Base-by-base conservation (phyloP, 2,888 invertebrate genomes). In the Amblyjoppa fuscipennis region DNA sequence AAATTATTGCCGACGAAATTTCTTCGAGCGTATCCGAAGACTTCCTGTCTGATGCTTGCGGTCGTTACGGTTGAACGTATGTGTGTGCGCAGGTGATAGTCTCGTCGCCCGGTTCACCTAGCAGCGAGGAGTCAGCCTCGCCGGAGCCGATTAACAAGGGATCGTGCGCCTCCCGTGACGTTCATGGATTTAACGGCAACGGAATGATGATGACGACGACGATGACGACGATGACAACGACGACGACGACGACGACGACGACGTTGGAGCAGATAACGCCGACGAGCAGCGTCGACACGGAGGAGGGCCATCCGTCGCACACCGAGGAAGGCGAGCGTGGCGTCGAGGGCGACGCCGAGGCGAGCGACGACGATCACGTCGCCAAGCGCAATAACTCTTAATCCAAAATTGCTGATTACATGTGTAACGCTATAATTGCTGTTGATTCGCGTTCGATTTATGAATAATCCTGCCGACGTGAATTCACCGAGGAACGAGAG, bases 101-200 rank as follows among this genome's bases (percentile, higher is more conserved):
- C 90, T 96, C 96, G 93, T 97, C 97, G 93, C 97, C 97, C 96
- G 97, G 97, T 95, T 97, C 97, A 94, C 97, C 97, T 96, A 97
- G 97, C 96, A 97, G 97, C 95, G 97, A 97, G 92, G 97, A 97
- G 93, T 97, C 97, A 90, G 97, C 97, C 92, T 97, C 97, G 90
- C 97, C 97, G 90, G 97, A 97, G 92, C 96, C 96, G 88, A 96
- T 96, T 94, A 97, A 96, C 93, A 96, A 96, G 94, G 95, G 83
- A 95, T 94, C 75, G 95, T 95, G 79, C 91, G 94, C 90, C 93
- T 95, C 20, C 94, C 80, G 89, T 71, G 83, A 89, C 86, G 68
- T 85, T 83, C 41, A 73, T 28, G 87, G 87, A 51, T 84, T 87
- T 28, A 84, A 79, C 38, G 85, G 81, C n/a, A 87, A 84, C 76